Conservation (phyloP, 2,113 vertebrate genomes). For the Oceanodroma tethys region DNA sequence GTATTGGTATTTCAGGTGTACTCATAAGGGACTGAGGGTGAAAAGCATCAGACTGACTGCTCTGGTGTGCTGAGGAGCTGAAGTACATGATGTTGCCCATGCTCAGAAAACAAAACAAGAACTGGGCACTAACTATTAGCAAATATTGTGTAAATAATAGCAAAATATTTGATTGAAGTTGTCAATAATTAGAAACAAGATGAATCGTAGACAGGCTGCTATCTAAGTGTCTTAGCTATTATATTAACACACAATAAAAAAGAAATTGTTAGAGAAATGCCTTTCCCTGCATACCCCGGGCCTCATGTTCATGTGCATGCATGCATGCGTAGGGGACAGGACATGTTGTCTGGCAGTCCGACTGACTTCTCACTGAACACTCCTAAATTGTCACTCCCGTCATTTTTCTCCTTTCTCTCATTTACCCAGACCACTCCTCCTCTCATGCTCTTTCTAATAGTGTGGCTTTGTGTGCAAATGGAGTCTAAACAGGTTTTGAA, state of each 20-base stretch:
- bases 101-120: neutral
- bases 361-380: neutral
- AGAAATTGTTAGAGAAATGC: neutral
- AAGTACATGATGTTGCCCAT: neutral
- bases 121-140: neutral
- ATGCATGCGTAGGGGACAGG: neutral
- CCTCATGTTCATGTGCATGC: rapidly evolving
- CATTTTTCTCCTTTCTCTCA: neutral
- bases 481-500: neutral
- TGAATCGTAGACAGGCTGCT: neutral
- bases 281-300: rapidly evolving
- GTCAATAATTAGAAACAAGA: neutral
- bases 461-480: neutral
- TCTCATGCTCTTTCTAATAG: neutral
- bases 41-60: neutral
- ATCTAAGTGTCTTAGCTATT: neutral
- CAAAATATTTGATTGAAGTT: neutral
- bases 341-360: neutral
- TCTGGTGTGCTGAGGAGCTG: neutral
- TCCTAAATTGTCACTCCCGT: neutral
- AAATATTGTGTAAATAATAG: neutral
- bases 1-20: neutral
- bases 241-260: neutral
- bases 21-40: neutral
- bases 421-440: neutral